A percentile compares a stretch with the other conserved stretches of the same genome.
Conservation (phyloP, 2,113 vertebrate genomes). For the Datnioides undecimradiatus region DNA sequence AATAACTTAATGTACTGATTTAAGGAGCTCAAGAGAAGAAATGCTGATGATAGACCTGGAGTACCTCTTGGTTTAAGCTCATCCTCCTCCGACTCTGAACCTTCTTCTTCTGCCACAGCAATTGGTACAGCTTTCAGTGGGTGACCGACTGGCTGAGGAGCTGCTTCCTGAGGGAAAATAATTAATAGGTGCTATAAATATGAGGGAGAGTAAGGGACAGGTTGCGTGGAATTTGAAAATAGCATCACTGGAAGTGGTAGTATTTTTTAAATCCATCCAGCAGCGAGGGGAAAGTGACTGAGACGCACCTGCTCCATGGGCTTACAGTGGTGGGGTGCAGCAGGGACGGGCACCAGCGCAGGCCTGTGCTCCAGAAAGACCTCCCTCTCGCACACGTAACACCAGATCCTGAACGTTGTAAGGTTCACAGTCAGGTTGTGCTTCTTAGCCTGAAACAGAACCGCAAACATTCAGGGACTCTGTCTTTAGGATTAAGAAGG, state of each 20-base stretch:
- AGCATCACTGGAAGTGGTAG: not conserved
- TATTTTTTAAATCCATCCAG: not conserved
- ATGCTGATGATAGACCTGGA: not conserved
- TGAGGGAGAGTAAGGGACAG: not conserved
- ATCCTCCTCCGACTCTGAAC: slow-evolving; percentile 97
- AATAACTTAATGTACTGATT: too few relatives aligned
- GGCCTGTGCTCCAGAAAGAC: slow-evolving; percentile 92
- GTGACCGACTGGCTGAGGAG: slow-evolving; percentile 77
- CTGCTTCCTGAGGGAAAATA: slow-evolving; percentile 83
- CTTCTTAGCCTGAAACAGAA: slow-evolving; percentile 86
- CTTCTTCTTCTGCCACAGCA: slow-evolving; percentile 95
- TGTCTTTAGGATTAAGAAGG: too few relatives aligned
- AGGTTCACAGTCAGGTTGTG: slow-evolving; percentile 98
- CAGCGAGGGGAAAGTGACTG: too few relatives aligned
- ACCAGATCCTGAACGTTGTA: slow-evolving; percentile 97
- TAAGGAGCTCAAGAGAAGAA: not conserved
- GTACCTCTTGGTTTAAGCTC: slow-evolving; percentile 97
- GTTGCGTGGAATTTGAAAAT: not conserved
- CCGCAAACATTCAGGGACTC: not conserved
- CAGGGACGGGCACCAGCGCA: slow-evolving; percentile 60
- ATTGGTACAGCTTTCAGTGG: slow-evolving; percentile 93
- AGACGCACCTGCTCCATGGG: slow-evolving; percentile 86
- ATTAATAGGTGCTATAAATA: slow-evolving; percentile 13
- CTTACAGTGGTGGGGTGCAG: slow-evolving; percentile 76
- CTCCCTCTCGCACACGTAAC: slow-evolving; percentile 95